phyloP scores from a whole-genome alignment of 1,140 invertebrate genomes.

The Halesus radiatus region DNA sequence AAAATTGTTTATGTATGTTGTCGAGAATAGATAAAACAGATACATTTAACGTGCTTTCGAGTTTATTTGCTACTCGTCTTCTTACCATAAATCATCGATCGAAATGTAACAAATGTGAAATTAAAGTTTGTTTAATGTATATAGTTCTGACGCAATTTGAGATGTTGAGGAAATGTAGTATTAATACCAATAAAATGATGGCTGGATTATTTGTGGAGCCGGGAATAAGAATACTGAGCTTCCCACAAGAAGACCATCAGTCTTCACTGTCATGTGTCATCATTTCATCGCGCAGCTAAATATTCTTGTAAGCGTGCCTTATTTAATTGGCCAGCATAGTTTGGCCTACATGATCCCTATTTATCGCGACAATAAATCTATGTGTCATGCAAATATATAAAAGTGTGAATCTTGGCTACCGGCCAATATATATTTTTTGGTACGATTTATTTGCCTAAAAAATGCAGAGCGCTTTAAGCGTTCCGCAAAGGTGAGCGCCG shows the following conservation, averaged over 20 bases:
- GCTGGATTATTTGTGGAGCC: conserved; percentile 25
- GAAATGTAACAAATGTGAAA: conserved; percentile 37
- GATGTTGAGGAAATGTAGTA: conserved; percentile 15
- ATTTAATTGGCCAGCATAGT: conserved; percentile 41
- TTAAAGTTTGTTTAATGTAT: conserved; percentile 11
- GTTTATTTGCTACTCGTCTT: background rate
- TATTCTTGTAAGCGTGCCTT: too few species aligned
- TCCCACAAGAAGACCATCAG: conserved; percentile 30
- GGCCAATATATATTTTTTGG: conserved; percentile 54
- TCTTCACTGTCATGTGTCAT: conserved; percentile 53
- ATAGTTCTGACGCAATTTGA: conserved; percentile 40
- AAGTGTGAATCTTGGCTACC: conserved; percentile 51
- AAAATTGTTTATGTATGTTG: conserved; percentile 1
- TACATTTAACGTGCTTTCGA: background rate
- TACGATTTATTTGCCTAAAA: conserved; percentile 52
- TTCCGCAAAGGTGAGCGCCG: conserved; percentile 45
- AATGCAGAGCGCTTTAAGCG: conserved; percentile 53
- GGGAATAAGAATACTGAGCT: background rate
- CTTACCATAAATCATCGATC: background rate
- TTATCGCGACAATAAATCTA: conserved; percentile 56
- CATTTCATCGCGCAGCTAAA: conserved; percentile 37
- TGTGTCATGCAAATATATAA: conserved; percentile 57
- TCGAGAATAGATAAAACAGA: conserved; percentile 15
- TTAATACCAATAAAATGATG: conserved; percentile 8
- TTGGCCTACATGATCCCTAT: conserved; percentile 43